phyloP scores from a whole-genome alignment of 2,113 vertebrate species.

The Choloepus hoffmanni region DNA sequence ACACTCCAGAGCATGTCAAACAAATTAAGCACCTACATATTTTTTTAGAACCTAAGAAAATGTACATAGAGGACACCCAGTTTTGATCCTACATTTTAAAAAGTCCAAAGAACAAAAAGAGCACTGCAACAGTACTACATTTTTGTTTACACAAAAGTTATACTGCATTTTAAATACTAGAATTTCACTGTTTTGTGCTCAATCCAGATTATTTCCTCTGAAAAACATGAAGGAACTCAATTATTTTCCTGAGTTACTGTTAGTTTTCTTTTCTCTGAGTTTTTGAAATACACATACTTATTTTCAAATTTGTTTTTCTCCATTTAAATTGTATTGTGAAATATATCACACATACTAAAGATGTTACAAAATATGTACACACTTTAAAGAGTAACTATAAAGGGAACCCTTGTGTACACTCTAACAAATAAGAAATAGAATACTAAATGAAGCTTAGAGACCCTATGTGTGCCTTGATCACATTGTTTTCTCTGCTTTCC shows the following conservation, averaged over 20 bases:
- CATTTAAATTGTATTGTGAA: neutral
- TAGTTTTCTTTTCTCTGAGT: neutral
- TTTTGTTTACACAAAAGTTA: constrained; percentile 39
- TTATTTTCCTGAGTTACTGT: neutral
- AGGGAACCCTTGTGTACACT: neutral
- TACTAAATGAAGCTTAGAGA: neutral
- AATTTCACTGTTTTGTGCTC: neutral
- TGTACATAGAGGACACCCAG: neutral
- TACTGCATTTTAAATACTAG: neutral
- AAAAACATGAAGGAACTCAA: neutral
- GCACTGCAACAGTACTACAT: neutral
- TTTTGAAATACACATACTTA: neutral
- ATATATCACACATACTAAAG: neutral
- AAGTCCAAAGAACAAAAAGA: constrained; percentile 53
- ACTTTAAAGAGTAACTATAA: neutral
- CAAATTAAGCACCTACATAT: constrained; percentile 75
- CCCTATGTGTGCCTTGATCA: accelerated
- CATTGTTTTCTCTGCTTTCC: neutral
- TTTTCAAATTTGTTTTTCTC: neutral
- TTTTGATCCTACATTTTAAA: constrained; percentile 62
- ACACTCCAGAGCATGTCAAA: constrained; percentile 82
- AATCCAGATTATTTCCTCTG: neutral
- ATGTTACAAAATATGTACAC: neutral
- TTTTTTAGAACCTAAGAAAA: constrained; percentile 77
- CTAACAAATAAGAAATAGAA: neutral